Conservation (phyloP, 2,797 vertebrate species). For the Chelidonichthys spinosus region DNA sequence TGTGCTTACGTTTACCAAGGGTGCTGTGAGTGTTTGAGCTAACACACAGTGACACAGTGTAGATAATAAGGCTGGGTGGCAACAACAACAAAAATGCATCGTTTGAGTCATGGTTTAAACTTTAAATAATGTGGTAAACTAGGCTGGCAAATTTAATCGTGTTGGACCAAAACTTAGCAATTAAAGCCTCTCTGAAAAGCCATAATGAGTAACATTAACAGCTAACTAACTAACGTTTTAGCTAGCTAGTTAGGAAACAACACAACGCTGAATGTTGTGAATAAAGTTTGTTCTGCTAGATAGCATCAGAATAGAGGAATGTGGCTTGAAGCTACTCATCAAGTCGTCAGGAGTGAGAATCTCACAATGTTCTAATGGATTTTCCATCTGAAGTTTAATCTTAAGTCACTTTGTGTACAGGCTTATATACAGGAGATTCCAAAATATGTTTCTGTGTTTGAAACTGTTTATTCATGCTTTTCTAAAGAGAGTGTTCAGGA, state of each 20-base stretch:
- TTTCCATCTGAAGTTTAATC: conserved; percentile 60
- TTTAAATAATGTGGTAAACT: neutral
- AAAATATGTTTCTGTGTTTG: conserved; percentile 22
- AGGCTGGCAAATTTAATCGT: neutral
- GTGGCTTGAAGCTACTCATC: conserved; percentile 49
- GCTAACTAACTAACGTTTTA: neutral
- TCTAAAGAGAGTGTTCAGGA: neutral
- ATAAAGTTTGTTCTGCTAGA: conserved; percentile 76
- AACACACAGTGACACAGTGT: conserved; percentile 28
- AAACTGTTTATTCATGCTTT: conserved; percentile 11
- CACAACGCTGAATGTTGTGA: conserved; percentile 54
- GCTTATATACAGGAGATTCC: conserved; percentile 27
- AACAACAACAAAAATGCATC: neutral
- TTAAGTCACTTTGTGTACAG: conserved; percentile 38
- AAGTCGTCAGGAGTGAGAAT: conserved; percentile 44
- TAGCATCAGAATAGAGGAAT: conserved; percentile 58
- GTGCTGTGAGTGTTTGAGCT: conserved; percentile 1
- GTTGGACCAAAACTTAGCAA: neutral
- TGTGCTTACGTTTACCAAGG: conserved; percentile 32
- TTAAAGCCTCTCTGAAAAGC: too few relatives aligned
- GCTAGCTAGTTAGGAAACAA: neutral
- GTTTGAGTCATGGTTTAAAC: neutral
- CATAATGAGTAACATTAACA: neutral
- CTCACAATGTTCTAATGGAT: conserved; percentile 57
- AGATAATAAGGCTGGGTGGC: conserved; percentile 1